Percentiles rank a stretch among this genome's conserved stretches.
These are phyloP conservation scores for Drosophila serrata DNA, from an alignment of 1,140 invertebrate species.

Conservation along the genomic window DNA sequence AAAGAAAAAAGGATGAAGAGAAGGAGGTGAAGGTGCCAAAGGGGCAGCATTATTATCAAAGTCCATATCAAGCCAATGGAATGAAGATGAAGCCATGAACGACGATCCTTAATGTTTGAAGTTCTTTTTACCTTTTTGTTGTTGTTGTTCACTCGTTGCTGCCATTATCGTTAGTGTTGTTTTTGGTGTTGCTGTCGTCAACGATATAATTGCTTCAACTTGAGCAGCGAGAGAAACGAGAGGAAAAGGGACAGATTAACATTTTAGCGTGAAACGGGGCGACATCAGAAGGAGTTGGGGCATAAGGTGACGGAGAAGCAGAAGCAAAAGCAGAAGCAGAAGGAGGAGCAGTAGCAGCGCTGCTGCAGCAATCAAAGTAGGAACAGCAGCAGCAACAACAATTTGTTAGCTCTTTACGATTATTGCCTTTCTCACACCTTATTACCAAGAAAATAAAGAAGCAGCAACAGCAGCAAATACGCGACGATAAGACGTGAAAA, in stretches of 20 bases:
- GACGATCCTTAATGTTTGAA: slow-evolving; percentile 14
- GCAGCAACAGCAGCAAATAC: slow-evolving; percentile 60
- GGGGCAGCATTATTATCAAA: slow-evolving; percentile 24
- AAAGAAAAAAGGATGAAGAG: not conserved
- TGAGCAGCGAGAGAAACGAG: slow-evolving; percentile 18
- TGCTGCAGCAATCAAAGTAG: slow-evolving; percentile 36
- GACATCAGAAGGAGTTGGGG: slow-evolving; percentile 13
- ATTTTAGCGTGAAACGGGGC: slow-evolving; percentile 72
- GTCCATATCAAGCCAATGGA: slow-evolving; percentile 35
- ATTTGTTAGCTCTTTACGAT: slow-evolving; percentile 85
- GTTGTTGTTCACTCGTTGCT: slow-evolving; percentile 2
- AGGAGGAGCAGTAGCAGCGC: slow-evolving; percentile 21
- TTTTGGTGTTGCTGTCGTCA: slow-evolving; percentile 32
- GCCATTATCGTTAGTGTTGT: slow-evolving; percentile 12
- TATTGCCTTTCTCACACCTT: slow-evolving; percentile 85
- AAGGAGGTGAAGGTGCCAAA: not conserved
- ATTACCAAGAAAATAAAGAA: slow-evolving; percentile 84
- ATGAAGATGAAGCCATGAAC: slow-evolving; percentile 46
- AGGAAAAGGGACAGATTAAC: slow-evolving; percentile 75
- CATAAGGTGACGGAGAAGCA: slow-evolving; percentile 1
- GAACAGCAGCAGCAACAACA: slow-evolving; percentile 65
- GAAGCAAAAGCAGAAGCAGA: no score
- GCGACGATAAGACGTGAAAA: slow-evolving; percentile 68
- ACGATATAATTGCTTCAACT: slow-evolving; percentile 53
- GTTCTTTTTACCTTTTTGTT: not conserved